Percentiles rank a stretch among this genome's conserved stretches.
These are phyloP conservation scores for Palythoa grandis DNA, from an alignment of 92 coral and sea anemone species.

Conservation along the genomic window DNA sequence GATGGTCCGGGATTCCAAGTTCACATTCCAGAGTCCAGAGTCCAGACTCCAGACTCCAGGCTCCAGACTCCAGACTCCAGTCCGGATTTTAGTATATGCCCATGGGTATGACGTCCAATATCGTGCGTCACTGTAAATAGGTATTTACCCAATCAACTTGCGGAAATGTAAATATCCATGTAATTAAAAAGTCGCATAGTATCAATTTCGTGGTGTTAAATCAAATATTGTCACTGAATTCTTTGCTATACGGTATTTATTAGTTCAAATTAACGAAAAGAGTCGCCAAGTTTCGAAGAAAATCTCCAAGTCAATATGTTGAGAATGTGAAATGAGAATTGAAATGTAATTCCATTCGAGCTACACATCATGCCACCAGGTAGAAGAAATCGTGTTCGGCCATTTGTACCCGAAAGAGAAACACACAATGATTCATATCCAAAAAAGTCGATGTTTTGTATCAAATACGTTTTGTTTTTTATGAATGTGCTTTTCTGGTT, in stretches of 20 bases:
- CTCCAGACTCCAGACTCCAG: too few relatives aligned
- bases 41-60: too few relatives aligned
- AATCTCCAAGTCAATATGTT: neutral
- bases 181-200: neutral
- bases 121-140: neutral
- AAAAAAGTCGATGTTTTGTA: conserved; percentile 74
- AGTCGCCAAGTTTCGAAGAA: neutral
- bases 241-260: neutral
- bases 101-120: neutral
- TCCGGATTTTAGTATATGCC: too few relatives aligned
- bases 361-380: conserved; percentile 20
- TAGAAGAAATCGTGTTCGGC: conserved; percentile 36
- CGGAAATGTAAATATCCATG: neutral
- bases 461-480: conserved; percentile 89
- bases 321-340: neutral
- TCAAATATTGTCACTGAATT: neutral
- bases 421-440: conserved; percentile 62
- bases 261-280: neutral
- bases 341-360: neutral
- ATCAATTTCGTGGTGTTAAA: neutral
- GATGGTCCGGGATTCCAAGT: too few relatives aligned
- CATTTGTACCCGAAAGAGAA: conserved; percentile 34
- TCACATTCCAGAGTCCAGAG: too few relatives aligned
- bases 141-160: conserved; percentile 1
- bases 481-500: conserved; percentile 90